Evolutionary conservation across 2,113 vertebrate genomes (phyloP), one percentile per base, ranked within the genome.

Genomic region (Macaca fascicularis): DNA sequence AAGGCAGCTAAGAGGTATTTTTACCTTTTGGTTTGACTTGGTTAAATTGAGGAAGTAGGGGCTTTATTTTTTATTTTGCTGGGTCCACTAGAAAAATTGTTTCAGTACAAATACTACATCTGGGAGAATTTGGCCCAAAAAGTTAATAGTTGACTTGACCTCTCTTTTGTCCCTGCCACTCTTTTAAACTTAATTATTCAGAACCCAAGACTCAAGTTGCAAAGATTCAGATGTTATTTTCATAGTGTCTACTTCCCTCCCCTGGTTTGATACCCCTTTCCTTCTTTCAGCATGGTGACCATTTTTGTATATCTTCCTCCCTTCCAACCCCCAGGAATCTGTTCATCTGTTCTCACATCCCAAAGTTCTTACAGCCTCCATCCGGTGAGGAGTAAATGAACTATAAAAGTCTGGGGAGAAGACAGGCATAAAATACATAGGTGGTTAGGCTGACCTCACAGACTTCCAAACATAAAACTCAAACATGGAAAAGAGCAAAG

Each of bases 181-280:
- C 78, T 55, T 90, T 83, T 76, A 90, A 81, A 30, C n/a, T 89
- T n/a, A 94, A 81, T 93, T 93, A 91, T 70, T 88, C 7, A 2
- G 35, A 94, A 95, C 50, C 75, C 35, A 94, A 88, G 72, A 94
- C 92, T 89, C 86, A 86, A 90, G 43, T 94, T 91, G 74, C 45
- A 72, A 94, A 35, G 43, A 92, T 30, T 11, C 43, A 76, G 89
- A 95, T 86, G 89, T 83, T 69, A 89, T n/a, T 61, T 50, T 70
- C 83, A 86, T 57, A 50, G 52, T 82, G 19, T 40, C 57, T 27
- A 75, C 67, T 80, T 82, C 38, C 25, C 61, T 91, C 16, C 83
- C 75, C 76, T 81, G 14, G 12, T 55, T 84, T 67, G 81, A 69
- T 19, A 83, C 16, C 16, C 20, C 35, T 89, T 78, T 72, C 69